These are phyloP conservation scores for Muscicapa adusta DNA, from an alignment of 2,113 vertebrate genomes.

Conservation along the genomic window DNA sequence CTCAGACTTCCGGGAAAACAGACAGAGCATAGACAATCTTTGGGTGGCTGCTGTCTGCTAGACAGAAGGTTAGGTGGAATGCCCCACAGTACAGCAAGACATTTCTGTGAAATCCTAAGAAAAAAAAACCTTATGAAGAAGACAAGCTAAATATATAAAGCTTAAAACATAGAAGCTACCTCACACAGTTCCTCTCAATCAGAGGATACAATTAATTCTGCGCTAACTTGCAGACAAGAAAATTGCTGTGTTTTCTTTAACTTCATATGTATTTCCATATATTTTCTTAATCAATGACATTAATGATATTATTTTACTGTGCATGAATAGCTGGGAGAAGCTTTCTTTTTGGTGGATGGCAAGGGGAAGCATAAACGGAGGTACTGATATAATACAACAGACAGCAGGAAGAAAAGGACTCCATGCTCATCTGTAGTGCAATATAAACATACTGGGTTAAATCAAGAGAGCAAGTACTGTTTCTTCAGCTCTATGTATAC, in stretches of 20 bases:
- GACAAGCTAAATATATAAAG: background rate
- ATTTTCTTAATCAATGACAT: background rate
- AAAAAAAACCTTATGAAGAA: background rate
- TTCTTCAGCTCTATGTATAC: background rate
- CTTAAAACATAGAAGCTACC: background rate
- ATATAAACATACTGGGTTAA: background rate
- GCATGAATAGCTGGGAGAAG: background rate
- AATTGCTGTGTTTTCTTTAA: background rate
- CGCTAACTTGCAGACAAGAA: background rate
- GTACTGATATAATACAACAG: background rate
- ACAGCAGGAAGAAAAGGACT: background rate
- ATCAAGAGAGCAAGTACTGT: background rate
- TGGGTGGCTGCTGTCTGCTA: background rate
- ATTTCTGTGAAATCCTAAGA: background rate
- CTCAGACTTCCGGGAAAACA: background rate
- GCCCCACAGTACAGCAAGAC: background rate
- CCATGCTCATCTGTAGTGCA: rapidly evolving
- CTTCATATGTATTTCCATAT: background rate
- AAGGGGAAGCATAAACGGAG: background rate
- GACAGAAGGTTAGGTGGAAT: background rate
- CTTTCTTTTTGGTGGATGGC: background rate
- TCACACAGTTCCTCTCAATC: background rate
- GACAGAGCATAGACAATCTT: background rate
- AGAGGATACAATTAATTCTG: background rate
- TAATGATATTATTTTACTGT: background rate